Evolutionary conservation across 2,113 vertebrate species (phyloP).

Genomic region (Poeciliopsis occidentalis): DNA sequence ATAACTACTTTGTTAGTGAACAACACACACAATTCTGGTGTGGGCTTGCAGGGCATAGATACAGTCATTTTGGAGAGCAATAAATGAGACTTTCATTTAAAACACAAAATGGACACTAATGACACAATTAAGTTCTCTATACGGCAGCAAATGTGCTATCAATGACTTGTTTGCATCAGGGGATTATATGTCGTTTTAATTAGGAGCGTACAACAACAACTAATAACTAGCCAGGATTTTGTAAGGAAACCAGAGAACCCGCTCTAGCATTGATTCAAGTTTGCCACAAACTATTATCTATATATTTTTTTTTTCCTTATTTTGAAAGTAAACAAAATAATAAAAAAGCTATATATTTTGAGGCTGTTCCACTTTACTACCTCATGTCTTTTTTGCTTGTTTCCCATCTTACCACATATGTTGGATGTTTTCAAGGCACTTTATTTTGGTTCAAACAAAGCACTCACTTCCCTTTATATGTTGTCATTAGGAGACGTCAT

Average conservation of each 20-base stretch:
- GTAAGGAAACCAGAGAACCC: slow-evolving; percentile 16
- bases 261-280: neutral
- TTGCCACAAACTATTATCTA: neutral
- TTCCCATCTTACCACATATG: neutral
- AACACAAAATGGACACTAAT: slow-evolving; percentile 73
- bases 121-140: slow-evolving; percentile 71
- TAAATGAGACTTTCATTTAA: no score
- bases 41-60: no score
- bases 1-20: slow-evolving; percentile 28
- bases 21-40: no score
- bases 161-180: slow-evolving; percentile 56
- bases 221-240: slow-evolving; percentile 24
- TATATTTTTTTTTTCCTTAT: no score
- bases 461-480: no score
- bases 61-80: no score
- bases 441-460: neutral
- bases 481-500: no score
- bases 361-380: no score
- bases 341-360: no score
- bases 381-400: no score
- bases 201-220: slow-evolving; percentile 41
- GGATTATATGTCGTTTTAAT: slow-evolving; percentile 69
- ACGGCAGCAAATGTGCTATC: slow-evolving; percentile 60
- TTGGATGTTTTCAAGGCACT: neutral
- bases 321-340: no score